A percentile compares a stretch with the other conserved stretches of the same genome.
Evolutionary conservation across 2,797 vertebrate genomes (phyloP).

Genomic region (Semotilus atromaculatus): DNA sequence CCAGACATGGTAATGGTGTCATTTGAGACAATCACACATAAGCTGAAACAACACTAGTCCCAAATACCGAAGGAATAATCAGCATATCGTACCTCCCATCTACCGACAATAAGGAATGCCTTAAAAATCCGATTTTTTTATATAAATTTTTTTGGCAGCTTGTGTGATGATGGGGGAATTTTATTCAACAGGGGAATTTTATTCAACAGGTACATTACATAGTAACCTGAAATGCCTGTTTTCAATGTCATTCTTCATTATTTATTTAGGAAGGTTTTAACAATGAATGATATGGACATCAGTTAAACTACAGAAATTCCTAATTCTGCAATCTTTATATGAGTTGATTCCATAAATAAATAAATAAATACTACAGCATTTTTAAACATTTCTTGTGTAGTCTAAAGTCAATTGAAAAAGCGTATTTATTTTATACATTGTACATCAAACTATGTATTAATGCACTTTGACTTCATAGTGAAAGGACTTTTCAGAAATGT

Average conservation of each 20-base stretch:
- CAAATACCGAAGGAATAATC: conserved; percentile 73
- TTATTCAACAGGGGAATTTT: neutral
- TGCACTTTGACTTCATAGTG: neutral
- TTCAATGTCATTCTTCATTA: conserved; percentile 15
- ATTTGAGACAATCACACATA: conserved; percentile 80
- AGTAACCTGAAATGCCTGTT: neutral
- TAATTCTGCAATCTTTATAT: neutral
- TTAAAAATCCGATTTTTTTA: neutral
- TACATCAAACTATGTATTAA: neutral
- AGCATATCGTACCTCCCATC: conserved; percentile 54
- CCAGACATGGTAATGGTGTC: conserved; percentile 81
- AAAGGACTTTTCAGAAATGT: neutral
- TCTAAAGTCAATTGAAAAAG: neutral
- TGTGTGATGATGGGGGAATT: neutral
- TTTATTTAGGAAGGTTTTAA: neutral
- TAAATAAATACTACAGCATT: neutral
- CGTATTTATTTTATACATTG: neutral
- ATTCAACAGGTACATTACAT: neutral
- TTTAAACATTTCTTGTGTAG: neutral
- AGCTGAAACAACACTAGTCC: conserved; percentile 72
- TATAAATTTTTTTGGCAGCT: neutral
- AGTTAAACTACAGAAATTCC: neutral
- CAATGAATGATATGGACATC: neutral
- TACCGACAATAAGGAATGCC: conserved; percentile 43
- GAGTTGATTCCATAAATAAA: neutral